Evolutionary conservation across 2,797 vertebrate species (phyloP).

Genomic region (Buphagus erythrorhynchus): DNA sequence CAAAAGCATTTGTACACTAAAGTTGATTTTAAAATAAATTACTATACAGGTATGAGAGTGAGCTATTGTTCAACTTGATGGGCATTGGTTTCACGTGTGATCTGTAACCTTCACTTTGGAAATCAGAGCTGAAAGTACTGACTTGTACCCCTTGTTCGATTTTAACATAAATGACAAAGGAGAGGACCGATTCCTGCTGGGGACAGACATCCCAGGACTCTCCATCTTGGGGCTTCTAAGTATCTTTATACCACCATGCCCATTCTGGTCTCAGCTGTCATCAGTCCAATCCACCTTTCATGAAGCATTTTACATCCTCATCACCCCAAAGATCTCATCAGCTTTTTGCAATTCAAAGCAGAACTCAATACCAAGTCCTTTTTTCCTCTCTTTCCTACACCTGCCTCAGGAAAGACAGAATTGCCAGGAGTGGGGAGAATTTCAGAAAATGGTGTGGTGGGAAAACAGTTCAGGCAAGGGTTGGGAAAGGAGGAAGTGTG

Average conservation of each 20-base stretch:
- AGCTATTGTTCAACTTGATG: slow-evolving; percentile 39
- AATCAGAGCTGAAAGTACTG: slow-evolving; percentile 42
- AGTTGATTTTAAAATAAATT: slow-evolving; percentile 69
- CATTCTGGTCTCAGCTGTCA: background rate
- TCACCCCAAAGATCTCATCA: background rate
- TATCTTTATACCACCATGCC: background rate
- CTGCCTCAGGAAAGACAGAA: background rate
- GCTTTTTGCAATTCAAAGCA: background rate
- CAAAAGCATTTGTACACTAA: slow-evolving; percentile 37
- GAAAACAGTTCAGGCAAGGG: background rate
- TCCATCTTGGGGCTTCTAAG: background rate
- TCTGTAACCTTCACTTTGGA: slow-evolving; percentile 29
- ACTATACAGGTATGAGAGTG: slow-evolving; percentile 60
- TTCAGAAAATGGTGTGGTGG: background rate
- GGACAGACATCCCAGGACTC: background rate
- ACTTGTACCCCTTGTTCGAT: background rate
- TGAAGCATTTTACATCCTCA: background rate
- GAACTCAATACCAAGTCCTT: background rate
- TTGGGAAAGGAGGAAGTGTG: background rate
- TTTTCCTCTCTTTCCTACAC: background rate
- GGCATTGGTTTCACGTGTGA: background rate
- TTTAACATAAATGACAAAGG: slow-evolving; percentile 33
- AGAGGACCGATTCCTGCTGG: background rate
- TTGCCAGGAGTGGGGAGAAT: background rate
- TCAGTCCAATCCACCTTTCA: background rate